phyloP scores from a whole-genome alignment of 2,113 vertebrate species.

The Xerus inauris region DNA sequence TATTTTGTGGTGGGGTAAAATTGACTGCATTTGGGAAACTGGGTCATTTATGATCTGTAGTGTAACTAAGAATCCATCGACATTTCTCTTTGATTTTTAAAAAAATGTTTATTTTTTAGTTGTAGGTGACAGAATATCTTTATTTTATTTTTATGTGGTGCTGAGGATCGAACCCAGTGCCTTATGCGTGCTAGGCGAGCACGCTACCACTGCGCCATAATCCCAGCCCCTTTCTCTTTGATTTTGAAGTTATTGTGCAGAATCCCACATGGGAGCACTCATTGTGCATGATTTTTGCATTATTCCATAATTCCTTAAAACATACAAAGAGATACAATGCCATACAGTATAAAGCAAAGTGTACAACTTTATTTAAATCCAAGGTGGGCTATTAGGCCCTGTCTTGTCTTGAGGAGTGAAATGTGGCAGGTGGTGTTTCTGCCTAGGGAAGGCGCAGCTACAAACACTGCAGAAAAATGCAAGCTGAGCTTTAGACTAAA shows the following conservation, averaged over 20 bases:
- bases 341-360: not conserved
- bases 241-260: not conserved
- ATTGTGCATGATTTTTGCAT: not conserved
- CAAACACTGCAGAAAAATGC: not conserved
- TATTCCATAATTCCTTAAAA: not conserved
- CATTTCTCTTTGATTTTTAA: not conserved
- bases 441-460: not conserved
- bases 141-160: too few relatives aligned
- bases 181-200: too few relatives aligned
- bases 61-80: conserved; percentile 21
- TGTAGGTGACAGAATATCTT: too few relatives aligned
- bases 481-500: not conserved
- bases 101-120: too few relatives aligned
- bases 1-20: conserved; percentile 40
- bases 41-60: not conserved
- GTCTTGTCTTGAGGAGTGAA: not conserved
- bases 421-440: not conserved
- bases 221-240: not conserved
- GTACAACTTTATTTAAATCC: not conserved
- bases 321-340: too few relatives aligned
- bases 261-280: not conserved
- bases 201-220: too few relatives aligned
- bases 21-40: not conserved
- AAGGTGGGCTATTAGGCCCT: not conserved
- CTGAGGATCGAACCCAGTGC: too few relatives aligned